phyloP scores from a whole-genome alignment of 2,797 vertebrate species.

The Catharus ustulatus region DNA sequence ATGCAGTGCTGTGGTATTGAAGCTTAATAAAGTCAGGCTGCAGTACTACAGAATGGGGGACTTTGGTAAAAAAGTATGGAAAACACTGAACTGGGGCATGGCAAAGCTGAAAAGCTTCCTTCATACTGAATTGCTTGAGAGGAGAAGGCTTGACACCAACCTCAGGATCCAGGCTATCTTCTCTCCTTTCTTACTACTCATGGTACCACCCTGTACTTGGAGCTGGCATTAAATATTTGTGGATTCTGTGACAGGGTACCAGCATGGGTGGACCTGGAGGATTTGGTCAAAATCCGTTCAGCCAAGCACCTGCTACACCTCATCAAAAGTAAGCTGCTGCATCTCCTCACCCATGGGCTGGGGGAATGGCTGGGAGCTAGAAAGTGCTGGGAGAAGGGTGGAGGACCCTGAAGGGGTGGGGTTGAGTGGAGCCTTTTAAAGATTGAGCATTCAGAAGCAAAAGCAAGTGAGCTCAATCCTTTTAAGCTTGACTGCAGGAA shows the following conservation, averaged over 20 bases:
- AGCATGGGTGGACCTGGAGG: conserved; percentile 87
- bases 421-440: neutral
- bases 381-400: neutral
- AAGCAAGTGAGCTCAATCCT: neutral
- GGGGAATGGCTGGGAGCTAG: neutral
- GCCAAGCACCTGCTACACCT: conserved; percentile 89
- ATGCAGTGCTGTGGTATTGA: neutral
- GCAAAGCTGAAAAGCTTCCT: neutral
- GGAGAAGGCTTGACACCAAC: neutral
- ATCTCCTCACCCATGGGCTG: neutral
- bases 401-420: neutral
- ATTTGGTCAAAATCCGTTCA: conserved; percentile 92
- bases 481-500: neutral
- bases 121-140: neutral
- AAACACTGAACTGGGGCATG: neutral
- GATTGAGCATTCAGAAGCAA: neutral
- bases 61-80: neutral
- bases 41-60: neutral
- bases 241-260: conserved; percentile 82
- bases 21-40: neutral
- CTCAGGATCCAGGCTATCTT: neutral
- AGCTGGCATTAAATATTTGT: conserved; percentile 65
- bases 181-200: neutral
- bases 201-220: neutral
- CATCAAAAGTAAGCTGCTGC: conserved; percentile 90